phyloP scores from a whole-genome alignment of 1,140 invertebrate genomes.

The Lepidurus apus region DNA sequence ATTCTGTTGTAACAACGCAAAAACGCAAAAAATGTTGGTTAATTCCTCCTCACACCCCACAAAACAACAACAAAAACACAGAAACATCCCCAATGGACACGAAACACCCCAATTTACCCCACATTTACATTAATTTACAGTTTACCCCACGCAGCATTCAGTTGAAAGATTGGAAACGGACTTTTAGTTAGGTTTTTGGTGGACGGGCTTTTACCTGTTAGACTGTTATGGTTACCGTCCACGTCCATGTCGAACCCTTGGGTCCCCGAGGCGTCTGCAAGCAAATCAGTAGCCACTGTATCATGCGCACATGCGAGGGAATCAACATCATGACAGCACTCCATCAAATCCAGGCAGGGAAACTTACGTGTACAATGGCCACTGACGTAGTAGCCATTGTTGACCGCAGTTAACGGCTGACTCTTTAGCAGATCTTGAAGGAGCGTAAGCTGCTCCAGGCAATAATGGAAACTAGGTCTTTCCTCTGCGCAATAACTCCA shows the following conservation, averaged over 20 bases:
- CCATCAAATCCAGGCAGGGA: not conserved
- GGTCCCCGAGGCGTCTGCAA: not conserved
- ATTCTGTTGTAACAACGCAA: not conserved
- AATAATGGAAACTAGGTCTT: constrained; percentile 70
- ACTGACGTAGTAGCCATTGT: constrained; percentile 42
- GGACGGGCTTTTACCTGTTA: constrained; percentile 7
- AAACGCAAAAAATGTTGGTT: not conserved
- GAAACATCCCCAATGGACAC: no score
- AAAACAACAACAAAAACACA: no score
- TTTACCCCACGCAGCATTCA: no score
- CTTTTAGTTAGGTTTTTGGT: not conserved
- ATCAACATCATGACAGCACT: constrained; percentile 29
- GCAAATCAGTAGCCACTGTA: constrained; percentile 40
- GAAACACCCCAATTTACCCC: no score
- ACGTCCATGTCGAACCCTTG: not conserved
- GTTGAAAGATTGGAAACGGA: no score
- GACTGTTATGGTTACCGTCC: constrained; percentile 15
- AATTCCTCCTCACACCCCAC: no score
- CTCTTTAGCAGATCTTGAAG: constrained; percentile 35
- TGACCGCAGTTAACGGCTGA: constrained; percentile 36
- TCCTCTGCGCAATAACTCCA: constrained; percentile 69
- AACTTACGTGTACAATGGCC: constrained; percentile 35
- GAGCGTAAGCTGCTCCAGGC: constrained; percentile 58
- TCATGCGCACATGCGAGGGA: constrained; percentile 39
- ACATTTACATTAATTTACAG: no score